Evolutionary conservation across 1,140 invertebrate species (phyloP), one percentile per base, ranked within the genome.

Genomic region (Rhyzopertha dominica): DNA sequence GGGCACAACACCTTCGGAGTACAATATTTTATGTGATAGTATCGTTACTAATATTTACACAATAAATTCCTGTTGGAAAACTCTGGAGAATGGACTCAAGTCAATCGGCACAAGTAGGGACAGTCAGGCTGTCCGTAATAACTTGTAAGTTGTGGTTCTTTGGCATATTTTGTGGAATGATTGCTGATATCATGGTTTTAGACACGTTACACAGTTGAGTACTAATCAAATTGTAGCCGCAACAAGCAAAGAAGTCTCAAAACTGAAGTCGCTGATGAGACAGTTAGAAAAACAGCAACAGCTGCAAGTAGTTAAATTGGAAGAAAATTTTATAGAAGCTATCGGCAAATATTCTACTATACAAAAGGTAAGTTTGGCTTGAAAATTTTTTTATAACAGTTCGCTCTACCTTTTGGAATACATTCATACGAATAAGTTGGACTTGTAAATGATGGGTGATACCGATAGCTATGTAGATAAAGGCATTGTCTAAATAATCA

Each of bases 231-330:
- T 82, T 13, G 79, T 90, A 16, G 74, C 80, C 9, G 78, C 79
- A 25, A 89, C 84, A 2, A 85, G 79, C 30, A 76, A 77, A 49
- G 79, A 87, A 51, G 74, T 93, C 32, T 77, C 81, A 46, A 75
- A 80, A 46, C 67, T 91, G 12, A 81, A 78, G 14, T 73, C 75
- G 19, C 68, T 84, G 5, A 79, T 81, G 39, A 67, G 76, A 32
- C 74, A 75, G 55, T 79, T 79, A 1, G 82, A 87, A 61, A 85
- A 88, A 59, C 78, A 84, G 42, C 83, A 86, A 56, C 87, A 85
- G 59, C 70, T 92, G 47, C 85, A 91, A 69, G 76, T 87, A 29
- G 87, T 89, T 52, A 80, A 86, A 65, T 71, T 94, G 1, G 87
- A 81, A 4, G 80, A 80, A 54, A 84, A 87, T 51, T 92, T 91